These are phyloP conservation scores for Gymnoscopelus microlampas DNA, from an alignment of 2,797 vertebrate species.

Conservation along the genomic window DNA sequence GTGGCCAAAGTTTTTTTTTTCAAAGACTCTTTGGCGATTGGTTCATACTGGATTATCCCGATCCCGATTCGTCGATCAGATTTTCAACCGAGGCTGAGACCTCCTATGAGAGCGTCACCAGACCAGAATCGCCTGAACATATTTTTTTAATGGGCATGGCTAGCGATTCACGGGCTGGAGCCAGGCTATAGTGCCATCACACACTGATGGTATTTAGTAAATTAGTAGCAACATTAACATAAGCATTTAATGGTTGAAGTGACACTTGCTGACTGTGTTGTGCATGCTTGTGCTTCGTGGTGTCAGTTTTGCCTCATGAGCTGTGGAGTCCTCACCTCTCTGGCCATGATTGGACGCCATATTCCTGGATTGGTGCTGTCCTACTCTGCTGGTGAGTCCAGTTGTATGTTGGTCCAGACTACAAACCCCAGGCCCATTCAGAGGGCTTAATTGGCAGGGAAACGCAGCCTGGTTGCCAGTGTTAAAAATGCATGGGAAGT, in stretches of 20 bases:
- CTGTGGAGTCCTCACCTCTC: constrained; percentile 87
- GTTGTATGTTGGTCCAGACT: constrained; percentile 6
- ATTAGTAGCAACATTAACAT: background rate
- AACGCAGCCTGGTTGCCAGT: constrained; percentile 36
- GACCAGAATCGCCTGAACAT: no score
- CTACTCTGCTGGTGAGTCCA: constrained; percentile 90
- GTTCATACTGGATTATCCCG: no score
- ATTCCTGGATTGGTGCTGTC: constrained; percentile 92
- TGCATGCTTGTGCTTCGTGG: constrained; percentile 23
- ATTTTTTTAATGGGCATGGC: no score
- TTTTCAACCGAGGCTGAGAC: no score
- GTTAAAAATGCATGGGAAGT: constrained; percentile 67
- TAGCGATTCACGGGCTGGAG: no score
- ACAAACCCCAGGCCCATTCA: constrained; percentile 31
- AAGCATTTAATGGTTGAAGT: background rate
- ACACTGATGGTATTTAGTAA: background rate
- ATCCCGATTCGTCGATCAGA: no score
- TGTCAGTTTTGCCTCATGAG: constrained; percentile 92
- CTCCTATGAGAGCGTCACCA: no score
- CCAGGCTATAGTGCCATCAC: background rate
- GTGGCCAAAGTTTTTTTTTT: no score
- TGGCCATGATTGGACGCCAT: constrained; percentile 89
- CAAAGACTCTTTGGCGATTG: no score
- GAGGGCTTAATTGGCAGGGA: constrained; percentile 29
- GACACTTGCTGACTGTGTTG: background rate